Percentiles rank a stretch among this genome's conserved stretches.
phyloP scores from a whole-genome alignment of 2,888 invertebrate genomes.

The Cephus rjabovi region DNA sequence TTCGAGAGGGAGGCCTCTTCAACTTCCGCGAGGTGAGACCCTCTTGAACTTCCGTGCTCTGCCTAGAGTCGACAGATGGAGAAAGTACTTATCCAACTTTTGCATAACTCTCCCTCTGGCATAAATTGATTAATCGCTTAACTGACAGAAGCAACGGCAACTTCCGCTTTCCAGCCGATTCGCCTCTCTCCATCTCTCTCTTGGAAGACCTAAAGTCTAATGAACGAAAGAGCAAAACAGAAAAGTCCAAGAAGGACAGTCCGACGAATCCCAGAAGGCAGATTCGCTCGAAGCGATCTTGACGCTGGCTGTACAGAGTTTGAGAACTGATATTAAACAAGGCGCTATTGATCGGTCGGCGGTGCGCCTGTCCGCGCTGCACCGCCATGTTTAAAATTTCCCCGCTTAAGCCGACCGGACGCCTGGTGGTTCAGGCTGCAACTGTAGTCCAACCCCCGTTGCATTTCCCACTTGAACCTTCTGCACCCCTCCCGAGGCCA shows the following conservation, averaged over 20 bases:
- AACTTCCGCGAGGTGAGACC: neutral
- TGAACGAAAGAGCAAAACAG: neutral
- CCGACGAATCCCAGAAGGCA: neutral
- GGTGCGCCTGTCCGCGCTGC: conserved; percentile 54
- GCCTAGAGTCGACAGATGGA: neutral
- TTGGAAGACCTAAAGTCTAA: neutral
- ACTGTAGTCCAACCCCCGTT: conserved; percentile 27
- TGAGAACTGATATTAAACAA: conserved; percentile 66
- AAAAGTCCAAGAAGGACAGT: neutral
- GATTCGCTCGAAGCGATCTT: conserved; percentile 29
- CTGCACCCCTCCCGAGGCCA: neutral
- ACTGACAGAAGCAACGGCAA: neutral
- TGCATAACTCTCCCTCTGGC: conserved; percentile 3
- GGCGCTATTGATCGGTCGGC: conserved; percentile 64
- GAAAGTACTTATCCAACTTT: conserved; percentile 8
- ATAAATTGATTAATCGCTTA: neutral
- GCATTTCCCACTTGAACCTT: conserved; percentile 1
- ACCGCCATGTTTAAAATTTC: conserved; percentile 66
- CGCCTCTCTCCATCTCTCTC: neutral
- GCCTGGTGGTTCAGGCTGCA: conserved; percentile 35
- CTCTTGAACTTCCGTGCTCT: neutral
- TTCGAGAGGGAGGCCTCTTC: neutral
- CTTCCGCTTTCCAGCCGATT: neutral
- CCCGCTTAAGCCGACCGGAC: conserved; percentile 34
- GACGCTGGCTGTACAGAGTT: conserved; percentile 54